These are phyloP conservation scores for Scaptomyza hsui DNA, from an alignment of 1,140 invertebrate genomes.

Conservation along the genomic window DNA sequence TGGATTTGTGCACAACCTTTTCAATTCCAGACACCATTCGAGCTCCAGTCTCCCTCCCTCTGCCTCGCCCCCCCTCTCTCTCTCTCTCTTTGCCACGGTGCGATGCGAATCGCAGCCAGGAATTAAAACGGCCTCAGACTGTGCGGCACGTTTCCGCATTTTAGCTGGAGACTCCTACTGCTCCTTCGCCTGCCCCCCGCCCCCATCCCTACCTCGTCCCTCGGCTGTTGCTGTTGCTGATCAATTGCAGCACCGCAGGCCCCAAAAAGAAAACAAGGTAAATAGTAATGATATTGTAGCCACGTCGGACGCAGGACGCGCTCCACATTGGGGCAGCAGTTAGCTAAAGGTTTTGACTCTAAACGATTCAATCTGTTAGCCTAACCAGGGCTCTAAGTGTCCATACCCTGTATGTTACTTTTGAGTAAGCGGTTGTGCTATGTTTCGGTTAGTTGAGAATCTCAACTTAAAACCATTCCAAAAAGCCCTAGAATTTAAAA, in stretches of 20 bases:
- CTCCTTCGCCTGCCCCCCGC: conserved; percentile 14
- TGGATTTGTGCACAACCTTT: conserved; percentile 68
- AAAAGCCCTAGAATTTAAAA: too few relatives aligned
- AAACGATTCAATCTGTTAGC: conserved; percentile 70
- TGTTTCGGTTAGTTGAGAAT: too few relatives aligned
- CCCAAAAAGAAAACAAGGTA: conserved; percentile 47
- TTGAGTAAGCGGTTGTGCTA: background rate
- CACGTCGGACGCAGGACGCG: conserved; percentile 21
- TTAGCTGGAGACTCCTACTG: conserved; percentile 17
- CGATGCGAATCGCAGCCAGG: conserved; percentile 57
- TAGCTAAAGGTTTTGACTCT: conserved; percentile 51
- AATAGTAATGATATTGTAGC: conserved; percentile 70
- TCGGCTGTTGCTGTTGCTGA: conserved; percentile 30
- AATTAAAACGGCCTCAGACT: conserved; percentile 44
- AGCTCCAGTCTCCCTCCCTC: background rate
- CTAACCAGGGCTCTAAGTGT: conserved; percentile 8
- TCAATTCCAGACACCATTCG: conserved; percentile 53
- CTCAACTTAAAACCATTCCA: too few relatives aligned
- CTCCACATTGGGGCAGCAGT: conserved; percentile 69
- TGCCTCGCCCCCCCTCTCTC: background rate
- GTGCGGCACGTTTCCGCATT: conserved; percentile 72
- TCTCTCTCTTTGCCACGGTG: too few relatives aligned
- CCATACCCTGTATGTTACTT: conserved; percentile 41
- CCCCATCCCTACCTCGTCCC: too few relatives aligned
- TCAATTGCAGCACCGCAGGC: conserved; percentile 74